A percentile compares a stretch with the other conserved stretches of the same genome.
Conservation (phyloP, 2,888 invertebrate species). For the Antheraea assamensis region DNA sequence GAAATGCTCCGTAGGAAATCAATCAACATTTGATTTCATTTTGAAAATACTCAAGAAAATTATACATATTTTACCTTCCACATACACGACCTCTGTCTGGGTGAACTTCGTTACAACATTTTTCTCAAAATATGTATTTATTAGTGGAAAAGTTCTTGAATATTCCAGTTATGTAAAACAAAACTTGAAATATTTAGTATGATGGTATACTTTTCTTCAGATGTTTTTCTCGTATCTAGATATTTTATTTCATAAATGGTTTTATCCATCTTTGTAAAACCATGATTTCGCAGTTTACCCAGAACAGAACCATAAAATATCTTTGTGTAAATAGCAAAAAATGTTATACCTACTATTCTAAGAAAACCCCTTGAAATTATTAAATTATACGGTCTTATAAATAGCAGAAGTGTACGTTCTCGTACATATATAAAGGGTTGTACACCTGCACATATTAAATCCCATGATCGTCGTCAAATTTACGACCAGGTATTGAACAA, state of each 20-base stretch:
- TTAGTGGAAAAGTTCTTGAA: too few relatives aligned
- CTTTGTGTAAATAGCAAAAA: background rate
- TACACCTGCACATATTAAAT: conserved; percentile 73
- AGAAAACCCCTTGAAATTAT: background rate
- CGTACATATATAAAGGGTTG: conserved; percentile 57
- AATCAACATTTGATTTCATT: conserved; percentile 26
- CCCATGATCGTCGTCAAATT: conserved; percentile 69
- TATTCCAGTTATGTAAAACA: too few relatives aligned
- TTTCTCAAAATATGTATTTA: too few relatives aligned
- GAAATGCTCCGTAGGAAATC: conserved; percentile 40
- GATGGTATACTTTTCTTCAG: too few relatives aligned
- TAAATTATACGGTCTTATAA: background rate
- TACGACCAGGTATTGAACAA: conserved; percentile 77
- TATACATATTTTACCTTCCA: background rate
- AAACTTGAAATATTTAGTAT: too few relatives aligned
- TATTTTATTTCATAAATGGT: too few relatives aligned
- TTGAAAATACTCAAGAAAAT: background rate
- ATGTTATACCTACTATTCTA: background rate
- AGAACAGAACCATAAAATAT: background rate
- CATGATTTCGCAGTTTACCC: too few relatives aligned
- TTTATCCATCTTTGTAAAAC: too few relatives aligned
- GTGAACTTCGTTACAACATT: too few relatives aligned
- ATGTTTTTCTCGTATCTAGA: too few relatives aligned
- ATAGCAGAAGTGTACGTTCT: background rate
- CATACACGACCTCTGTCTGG: too few relatives aligned